Conservation (phyloP, 2,113 vertebrate species). For the Ammodytes dubius region DNA sequence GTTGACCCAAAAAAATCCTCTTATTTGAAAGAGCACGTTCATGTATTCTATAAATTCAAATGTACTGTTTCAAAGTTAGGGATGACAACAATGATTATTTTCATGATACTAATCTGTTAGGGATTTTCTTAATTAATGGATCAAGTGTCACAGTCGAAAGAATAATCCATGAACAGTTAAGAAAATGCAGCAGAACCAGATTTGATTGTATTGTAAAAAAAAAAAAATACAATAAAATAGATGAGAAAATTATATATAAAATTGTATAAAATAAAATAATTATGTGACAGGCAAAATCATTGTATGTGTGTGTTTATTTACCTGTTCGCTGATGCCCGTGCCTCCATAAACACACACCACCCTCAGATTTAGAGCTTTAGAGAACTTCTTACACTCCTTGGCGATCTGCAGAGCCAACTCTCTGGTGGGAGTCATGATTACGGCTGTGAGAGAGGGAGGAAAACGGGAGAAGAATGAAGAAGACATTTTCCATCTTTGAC, state of each 20-base stretch:
- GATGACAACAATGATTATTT: neutral
- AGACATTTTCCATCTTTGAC: neutral
- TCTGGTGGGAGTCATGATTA: constrained; percentile 98
- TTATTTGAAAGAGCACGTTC: neutral
- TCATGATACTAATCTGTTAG: neutral
- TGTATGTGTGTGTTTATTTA: constrained; percentile 54
- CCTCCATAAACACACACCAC: constrained; percentile 99
- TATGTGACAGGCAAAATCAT: neutral
- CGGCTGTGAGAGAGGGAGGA: constrained; percentile 81
- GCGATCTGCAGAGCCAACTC: constrained; percentile 98
- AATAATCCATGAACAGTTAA: too few relatives aligned
- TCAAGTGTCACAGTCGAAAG: neutral
- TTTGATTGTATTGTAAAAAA: too few relatives aligned
- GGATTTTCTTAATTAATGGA: neutral
- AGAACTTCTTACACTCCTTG: constrained; percentile 99
- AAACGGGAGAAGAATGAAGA: neutral
- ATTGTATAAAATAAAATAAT: neutral
- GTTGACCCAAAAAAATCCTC: neutral
- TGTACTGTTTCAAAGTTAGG: neutral
- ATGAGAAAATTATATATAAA: too few relatives aligned
- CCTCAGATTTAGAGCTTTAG: constrained; percentile 92
- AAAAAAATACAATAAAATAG: neutral
- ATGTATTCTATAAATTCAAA: neutral
- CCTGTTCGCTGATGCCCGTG: constrained; percentile 99
- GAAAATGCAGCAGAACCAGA: too few relatives aligned